Evolutionary conservation across 2,888 invertebrate species (phyloP).

Genomic region (Criorhina ranunculi): DNA sequence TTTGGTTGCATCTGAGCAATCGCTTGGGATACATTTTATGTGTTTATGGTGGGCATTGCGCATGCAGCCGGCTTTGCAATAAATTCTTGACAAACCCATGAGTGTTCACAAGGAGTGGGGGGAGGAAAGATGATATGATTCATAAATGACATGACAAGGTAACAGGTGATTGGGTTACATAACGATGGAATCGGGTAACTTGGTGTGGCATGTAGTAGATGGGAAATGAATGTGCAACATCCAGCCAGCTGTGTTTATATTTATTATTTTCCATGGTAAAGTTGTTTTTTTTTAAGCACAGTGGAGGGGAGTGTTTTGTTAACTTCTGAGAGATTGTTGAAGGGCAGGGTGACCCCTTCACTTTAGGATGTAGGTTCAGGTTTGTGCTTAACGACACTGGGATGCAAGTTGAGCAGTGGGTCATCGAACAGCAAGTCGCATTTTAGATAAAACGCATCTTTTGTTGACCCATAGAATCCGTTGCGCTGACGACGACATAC

Average conservation of each 20-base stretch:
- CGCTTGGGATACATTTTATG: conserved; percentile 38
- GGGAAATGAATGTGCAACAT: conserved; percentile 27
- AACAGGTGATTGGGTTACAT: conserved; percentile 53
- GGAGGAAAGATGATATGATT: conserved; percentile 23
- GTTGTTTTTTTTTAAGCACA: too few species aligned
- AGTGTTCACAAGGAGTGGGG: not conserved
- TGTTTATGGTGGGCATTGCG: conserved; percentile 1
- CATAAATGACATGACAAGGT: conserved; percentile 43
- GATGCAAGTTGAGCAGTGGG: too few species aligned
- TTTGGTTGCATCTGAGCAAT: conserved; percentile 13
- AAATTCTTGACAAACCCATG: conserved; percentile 30
- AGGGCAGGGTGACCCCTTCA: not conserved
- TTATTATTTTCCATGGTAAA: too few species aligned
- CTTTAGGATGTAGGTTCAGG: not conserved
- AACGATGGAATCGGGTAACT: conserved; percentile 1
- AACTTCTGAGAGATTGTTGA: too few species aligned
- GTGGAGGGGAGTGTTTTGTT: too few species aligned
- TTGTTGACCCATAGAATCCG: too few species aligned
- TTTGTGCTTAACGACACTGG: not conserved
- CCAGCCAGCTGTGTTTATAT: conserved; percentile 4
- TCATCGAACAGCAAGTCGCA: too few species aligned
- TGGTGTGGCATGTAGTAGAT: conserved; percentile 1
- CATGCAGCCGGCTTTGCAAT: conserved; percentile 33
- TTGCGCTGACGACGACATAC: too few species aligned
- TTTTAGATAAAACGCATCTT: too few species aligned